These are phyloP conservation scores for Fistularia tabacaria DNA, from an alignment of 2,797 vertebrate genomes.

Conservation along the genomic window DNA sequence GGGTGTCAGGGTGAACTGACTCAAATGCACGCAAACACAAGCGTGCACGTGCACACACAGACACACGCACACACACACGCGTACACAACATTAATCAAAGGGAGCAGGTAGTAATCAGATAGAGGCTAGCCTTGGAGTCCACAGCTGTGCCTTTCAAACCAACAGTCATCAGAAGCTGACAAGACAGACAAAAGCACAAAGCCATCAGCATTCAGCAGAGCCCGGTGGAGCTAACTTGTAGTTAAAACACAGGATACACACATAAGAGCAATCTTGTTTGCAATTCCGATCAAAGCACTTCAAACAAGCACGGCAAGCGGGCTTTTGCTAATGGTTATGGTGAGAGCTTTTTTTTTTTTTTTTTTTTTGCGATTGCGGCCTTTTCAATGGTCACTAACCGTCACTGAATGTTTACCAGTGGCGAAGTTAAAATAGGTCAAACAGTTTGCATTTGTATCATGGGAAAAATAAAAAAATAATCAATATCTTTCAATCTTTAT, in stretches of 20 bases:
- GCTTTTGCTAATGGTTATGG: constrained; percentile 2
- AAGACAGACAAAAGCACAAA: constrained; percentile 40
- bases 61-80: constrained; percentile 13
- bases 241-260: constrained; percentile 11
- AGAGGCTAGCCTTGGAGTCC: constrained; percentile 35
- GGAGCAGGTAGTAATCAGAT: constrained; percentile 64
- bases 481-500: constrained; percentile 9
- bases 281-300: constrained; percentile 10
- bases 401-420: background rate
- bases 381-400: background rate
- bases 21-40: constrained; percentile 10
- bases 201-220: constrained; percentile 19
- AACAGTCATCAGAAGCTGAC: constrained; percentile 36
- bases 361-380: background rate
- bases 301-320: constrained; percentile 8
- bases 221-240: constrained; percentile 11
- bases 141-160: constrained; percentile 61
- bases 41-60: constrained; percentile 4
- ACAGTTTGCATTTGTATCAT: background rate
- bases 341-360: background rate
- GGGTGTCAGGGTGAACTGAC: constrained; percentile 37
- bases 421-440: constrained; percentile 1
- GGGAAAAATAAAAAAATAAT: background rate
- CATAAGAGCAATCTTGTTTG: constrained; percentile 13
- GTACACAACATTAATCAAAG: constrained; percentile 64